Percentiles rank a stretch among this genome's conserved stretches.
These are phyloP conservation scores for Myripristis jacobus DNA, from an alignment of 2,797 vertebrate genomes.

Conservation along the genomic window DNA sequence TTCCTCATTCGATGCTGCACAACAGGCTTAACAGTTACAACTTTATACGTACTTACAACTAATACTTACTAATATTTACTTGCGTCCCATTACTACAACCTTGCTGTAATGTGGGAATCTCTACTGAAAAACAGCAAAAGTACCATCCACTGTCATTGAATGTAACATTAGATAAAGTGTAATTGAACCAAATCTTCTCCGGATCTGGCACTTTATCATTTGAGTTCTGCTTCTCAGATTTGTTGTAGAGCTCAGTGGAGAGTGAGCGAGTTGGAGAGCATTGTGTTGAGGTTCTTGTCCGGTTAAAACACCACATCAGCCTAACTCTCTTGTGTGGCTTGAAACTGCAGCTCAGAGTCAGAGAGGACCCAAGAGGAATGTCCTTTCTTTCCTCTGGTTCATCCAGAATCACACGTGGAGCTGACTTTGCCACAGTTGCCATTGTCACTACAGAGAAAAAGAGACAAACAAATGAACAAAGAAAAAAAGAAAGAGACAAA, in stretches of 20 bases:
- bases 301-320: constrained; percentile 9
- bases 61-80: constrained; percentile 74
- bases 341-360: constrained; percentile 59
- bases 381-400: accelerated
- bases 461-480: constrained; percentile 3
- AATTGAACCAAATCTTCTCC: not conserved
- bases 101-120: not conserved
- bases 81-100: constrained; percentile 16
- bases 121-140: not conserved
- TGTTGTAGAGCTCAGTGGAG: accelerated
- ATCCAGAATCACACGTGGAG: constrained; percentile 6
- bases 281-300: accelerated
- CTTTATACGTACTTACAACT: no score
- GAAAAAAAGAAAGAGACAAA: constrained; percentile 12
- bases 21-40: not conserved
- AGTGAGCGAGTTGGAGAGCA: accelerated
- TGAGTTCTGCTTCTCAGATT: accelerated
- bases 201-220: accelerated
- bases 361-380: constrained; percentile 21
- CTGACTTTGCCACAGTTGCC: constrained; percentile 5
- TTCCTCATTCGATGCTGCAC: not conserved
- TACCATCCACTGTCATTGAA: constrained; percentile 49
- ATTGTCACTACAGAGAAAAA: constrained; percentile 15
- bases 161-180: not conserved
- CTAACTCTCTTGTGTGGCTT: accelerated